phyloP scores from a whole-genome alignment of 2,797 vertebrate genomes.

The Lutjanus campechanus region DNA sequence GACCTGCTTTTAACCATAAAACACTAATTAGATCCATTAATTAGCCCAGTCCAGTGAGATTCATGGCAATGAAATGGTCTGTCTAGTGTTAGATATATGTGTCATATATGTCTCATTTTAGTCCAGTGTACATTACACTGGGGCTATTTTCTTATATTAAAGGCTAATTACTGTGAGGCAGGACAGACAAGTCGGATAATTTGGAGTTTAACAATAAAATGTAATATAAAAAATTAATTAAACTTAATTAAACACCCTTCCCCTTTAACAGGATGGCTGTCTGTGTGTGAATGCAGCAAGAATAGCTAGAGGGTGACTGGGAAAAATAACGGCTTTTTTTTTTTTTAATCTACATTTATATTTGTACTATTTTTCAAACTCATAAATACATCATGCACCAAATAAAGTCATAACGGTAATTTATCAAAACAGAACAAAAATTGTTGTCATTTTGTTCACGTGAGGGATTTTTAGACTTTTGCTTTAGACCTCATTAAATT shows the following conservation, averaged over 20 bases:
- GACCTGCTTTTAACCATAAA: constrained; percentile 59
- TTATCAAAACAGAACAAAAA: too few species aligned
- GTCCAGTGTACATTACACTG: constrained; percentile 16
- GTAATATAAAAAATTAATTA: neutral
- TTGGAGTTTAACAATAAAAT: neutral
- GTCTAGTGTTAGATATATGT: constrained; percentile 52
- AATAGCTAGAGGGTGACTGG: neutral
- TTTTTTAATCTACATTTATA: neutral
- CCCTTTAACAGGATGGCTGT: neutral
- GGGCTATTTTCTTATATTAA: constrained; percentile 20
- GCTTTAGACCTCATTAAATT: too few species aligned
- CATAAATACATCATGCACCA: neutral
- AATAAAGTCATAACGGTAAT: neutral
- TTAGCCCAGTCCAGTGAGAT: constrained; percentile 69
- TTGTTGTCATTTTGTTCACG: too few species aligned
- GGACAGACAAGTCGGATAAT: constrained; percentile 16
- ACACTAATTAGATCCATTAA: constrained; percentile 73
- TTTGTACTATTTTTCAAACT: neutral
- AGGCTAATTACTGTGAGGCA: constrained; percentile 38
- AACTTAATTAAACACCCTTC: neutral
- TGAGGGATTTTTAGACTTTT: too few species aligned
- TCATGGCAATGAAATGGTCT: constrained; percentile 42
- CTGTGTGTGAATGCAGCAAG: neutral
- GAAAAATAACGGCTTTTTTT: neutral
- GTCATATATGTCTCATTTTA: constrained; percentile 46